Evolutionary conservation across 2,797 vertebrate genomes (phyloP).

Genomic region (Streptopelia turtur): DNA sequence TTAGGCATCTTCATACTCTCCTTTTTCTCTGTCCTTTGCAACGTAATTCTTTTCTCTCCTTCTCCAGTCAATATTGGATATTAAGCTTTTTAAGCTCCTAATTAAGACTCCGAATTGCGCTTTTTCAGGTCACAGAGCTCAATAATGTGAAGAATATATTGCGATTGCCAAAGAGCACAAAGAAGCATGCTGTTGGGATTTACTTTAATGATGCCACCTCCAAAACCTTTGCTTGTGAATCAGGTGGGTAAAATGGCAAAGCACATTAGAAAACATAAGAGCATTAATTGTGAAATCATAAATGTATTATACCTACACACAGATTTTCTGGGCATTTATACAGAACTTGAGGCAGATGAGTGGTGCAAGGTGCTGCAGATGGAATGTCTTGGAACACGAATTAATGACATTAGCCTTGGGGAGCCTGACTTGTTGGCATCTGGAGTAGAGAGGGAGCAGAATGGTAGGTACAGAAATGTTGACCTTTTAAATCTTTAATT

Average conservation of each 20-base stretch:
- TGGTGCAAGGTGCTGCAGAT: conserved; percentile 86
- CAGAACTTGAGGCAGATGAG: conserved; percentile 87
- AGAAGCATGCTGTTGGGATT: conserved; percentile 83
- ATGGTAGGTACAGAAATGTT: conserved; percentile 75
- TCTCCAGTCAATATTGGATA: neutral
- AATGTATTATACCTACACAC: neutral
- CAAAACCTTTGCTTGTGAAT: conserved; percentile 85
- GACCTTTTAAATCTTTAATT: neutral
- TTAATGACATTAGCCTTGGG: conserved; percentile 82
- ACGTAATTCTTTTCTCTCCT: neutral
- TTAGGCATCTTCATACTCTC: neutral
- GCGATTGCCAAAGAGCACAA: conserved; percentile 80
- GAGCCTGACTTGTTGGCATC: conserved; percentile 85
- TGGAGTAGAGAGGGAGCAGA: conserved; percentile 84
- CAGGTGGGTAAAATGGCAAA: conserved; percentile 75
- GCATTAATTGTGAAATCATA: neutral
- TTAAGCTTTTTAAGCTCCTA: neutral
- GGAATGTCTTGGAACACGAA: conserved; percentile 81
- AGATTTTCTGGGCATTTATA: conserved; percentile 58
- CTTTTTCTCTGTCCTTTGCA: neutral
- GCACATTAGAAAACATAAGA: neutral
- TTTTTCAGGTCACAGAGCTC: conserved; percentile 84
- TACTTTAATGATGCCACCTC: conserved; percentile 83
- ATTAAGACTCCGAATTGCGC: neutral
- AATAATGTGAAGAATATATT: conserved; percentile 80